Percentiles rank a stretch among this genome's conserved stretches.
These are phyloP conservation scores for Cydia amplana DNA, from an alignment of 1,140 invertebrate species.

Conservation along the genomic window DNA sequence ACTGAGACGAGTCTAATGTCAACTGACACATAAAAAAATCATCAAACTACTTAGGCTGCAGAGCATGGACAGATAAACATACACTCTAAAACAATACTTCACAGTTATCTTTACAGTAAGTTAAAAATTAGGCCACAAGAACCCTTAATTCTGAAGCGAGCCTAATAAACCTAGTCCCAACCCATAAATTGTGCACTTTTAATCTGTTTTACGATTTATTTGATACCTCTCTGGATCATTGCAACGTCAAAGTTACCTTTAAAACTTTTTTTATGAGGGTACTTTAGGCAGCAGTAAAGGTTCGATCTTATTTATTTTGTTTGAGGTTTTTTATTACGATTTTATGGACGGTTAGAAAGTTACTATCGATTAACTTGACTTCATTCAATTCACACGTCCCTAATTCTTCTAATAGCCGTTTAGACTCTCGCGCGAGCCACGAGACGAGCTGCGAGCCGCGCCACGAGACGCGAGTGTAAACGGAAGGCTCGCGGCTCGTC, in stretches of 20 bases:
- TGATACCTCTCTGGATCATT: slow-evolving; percentile 19
- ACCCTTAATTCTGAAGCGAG: neutral
- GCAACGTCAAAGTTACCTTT: slow-evolving; percentile 11
- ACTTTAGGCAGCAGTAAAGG: neutral
- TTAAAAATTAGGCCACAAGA: neutral
- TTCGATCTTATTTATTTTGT: slow-evolving; percentile 26
- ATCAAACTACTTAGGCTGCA: too few relatives aligned
- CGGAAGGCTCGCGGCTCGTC: too few relatives aligned
- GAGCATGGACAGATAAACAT: too few relatives aligned
- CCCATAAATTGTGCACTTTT: slow-evolving; percentile 1
- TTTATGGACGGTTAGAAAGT: neutral
- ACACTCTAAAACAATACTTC: too few relatives aligned
- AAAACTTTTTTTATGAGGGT: slow-evolving; percentile 24
- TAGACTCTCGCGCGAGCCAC: too few relatives aligned
- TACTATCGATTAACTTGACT: neutral
- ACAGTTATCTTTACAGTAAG: too few relatives aligned
- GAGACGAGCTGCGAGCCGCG: too few relatives aligned
- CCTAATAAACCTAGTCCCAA: neutral
- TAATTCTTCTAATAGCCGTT: neutral
- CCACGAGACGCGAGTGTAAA: too few relatives aligned
- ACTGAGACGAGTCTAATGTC: too few relatives aligned
- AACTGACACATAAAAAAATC: too few relatives aligned
- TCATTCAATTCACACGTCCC: neutral
- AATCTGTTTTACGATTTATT: slow-evolving; percentile 32
- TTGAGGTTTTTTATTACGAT: neutral